These are phyloP conservation scores for Thinocorus orbignyianus DNA, from an alignment of 2,113 vertebrate genomes.

Conservation along the genomic window DNA sequence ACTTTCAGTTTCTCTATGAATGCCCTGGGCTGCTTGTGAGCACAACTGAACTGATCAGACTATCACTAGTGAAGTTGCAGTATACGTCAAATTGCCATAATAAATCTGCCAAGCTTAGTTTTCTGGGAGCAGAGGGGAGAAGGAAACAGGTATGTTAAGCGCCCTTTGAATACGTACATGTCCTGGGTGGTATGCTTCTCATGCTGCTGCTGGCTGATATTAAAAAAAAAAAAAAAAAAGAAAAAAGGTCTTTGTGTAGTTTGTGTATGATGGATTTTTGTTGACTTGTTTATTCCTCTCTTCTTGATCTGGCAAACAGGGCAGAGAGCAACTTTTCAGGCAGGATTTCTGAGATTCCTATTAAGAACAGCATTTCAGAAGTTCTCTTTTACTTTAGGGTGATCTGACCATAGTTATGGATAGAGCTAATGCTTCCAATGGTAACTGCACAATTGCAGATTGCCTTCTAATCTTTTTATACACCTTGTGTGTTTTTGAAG, in stretches of 20 bases:
- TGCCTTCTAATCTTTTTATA: background rate
- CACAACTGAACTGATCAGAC: background rate
- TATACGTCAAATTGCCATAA: accelerated
- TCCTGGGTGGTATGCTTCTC: background rate
- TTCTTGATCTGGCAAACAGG: background rate
- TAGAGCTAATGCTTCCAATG: background rate
- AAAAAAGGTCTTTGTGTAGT: background rate
- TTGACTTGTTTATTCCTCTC: background rate
- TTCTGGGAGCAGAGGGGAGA: background rate
- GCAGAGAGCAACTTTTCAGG: background rate
- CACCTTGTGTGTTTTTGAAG: background rate
- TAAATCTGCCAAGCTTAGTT: background rate
- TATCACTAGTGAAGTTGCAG: background rate
- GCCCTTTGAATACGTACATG: background rate
- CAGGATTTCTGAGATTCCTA: background rate
- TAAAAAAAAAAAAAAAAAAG: too few relatives aligned
- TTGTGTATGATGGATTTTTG: background rate
- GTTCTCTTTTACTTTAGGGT: background rate
- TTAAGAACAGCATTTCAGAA: background rate
- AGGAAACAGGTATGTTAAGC: background rate
- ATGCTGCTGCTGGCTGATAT: accelerated
- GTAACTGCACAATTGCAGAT: background rate
- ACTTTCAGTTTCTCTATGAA: background rate
- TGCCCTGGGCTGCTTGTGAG: accelerated
- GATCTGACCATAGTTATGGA: background rate